Evolutionary conservation across 2,888 invertebrate genomes (phyloP), one percentile per base, ranked within the genome.

Genomic region (Yponomeuta evonymella): DNA sequence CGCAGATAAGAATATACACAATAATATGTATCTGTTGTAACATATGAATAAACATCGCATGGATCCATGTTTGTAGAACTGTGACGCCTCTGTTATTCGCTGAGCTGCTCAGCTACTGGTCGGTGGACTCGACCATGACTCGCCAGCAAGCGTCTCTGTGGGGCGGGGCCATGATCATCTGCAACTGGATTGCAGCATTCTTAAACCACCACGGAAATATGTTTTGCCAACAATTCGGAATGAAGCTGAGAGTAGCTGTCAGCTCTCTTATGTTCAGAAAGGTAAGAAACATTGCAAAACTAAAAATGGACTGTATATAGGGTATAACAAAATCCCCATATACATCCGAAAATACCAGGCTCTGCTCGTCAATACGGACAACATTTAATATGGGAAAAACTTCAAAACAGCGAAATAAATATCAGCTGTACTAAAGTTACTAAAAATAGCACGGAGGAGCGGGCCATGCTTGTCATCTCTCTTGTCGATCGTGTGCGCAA

Each of bases 251-350:
- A 74, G 90, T 96, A 0, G 95, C 96, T 0, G 94, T 94, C 71
- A 95, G 96, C 77, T 94, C 95, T 0, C 83, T 97, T 1, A 93
- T 97, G 81, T 96, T 95, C 79, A 93, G 95, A 86, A 97, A 97
- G 94, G 96, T 96, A 83, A 76, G 78, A n/a, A 63, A 43, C 6
- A 1, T 6, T 5, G 3, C 43, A 65, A 15, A 8, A 58, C 2
- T 58, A n/a, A 48, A 23, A 48, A 70, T 71, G 67, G 70, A 11
- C 29, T 29, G 69, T 67, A 48, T 36, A 66, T 0, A 12, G 33
- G 11, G 15, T 8, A 6, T 43, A 43, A 43, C 43, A 43, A 8
- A 43, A 43, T 43, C 43, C 8, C 43, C 1, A 43, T 8, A n/a
- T 43, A 43, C 43, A 43, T 43, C 8, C 43, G 8, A 43, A 43